Evolutionary conservation across 1,140 invertebrate genomes (phyloP).

Genomic region (Zaprionus capensis): DNA sequence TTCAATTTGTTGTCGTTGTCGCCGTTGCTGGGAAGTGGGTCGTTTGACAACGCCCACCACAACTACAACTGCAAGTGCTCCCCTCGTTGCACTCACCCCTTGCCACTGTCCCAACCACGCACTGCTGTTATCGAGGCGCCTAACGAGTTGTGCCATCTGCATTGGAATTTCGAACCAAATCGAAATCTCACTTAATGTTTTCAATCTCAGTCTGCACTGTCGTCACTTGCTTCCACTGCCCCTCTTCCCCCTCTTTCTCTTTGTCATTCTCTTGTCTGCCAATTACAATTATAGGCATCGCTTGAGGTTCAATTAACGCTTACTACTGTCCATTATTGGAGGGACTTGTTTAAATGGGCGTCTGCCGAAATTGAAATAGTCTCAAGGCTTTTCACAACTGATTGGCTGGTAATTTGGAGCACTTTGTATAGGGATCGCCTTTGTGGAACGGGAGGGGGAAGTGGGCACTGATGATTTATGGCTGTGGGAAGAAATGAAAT

Average conservation of each 20-base stretch:
- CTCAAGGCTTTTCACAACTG: constrained; percentile 53
- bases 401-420: constrained; percentile 28
- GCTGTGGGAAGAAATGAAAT: background rate
- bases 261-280: constrained; percentile 39
- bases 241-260: background rate
- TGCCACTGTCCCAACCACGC: background rate
- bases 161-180: background rate
- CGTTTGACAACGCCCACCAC: constrained; percentile 51
- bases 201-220: background rate
- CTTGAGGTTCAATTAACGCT: constrained; percentile 81
- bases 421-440: background rate
- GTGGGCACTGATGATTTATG: background rate
- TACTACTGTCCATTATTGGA: constrained; percentile 79
- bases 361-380: constrained; percentile 72
- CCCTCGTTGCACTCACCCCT: background rate
- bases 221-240: background rate
- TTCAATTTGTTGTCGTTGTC: constrained; percentile 16
- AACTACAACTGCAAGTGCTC: constrained; percentile 9
- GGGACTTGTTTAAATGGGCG: constrained; percentile 62
- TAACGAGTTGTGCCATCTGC: constrained; percentile 20
- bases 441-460: background rate
- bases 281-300: constrained; percentile 75
- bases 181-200: constrained; percentile 4
- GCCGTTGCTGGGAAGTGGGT: constrained; percentile 49
- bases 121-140: constrained; percentile 12